Base-by-base conservation (phyloP, 2,888 invertebrate species). In the Pseudolycoriella hygida region DNA sequence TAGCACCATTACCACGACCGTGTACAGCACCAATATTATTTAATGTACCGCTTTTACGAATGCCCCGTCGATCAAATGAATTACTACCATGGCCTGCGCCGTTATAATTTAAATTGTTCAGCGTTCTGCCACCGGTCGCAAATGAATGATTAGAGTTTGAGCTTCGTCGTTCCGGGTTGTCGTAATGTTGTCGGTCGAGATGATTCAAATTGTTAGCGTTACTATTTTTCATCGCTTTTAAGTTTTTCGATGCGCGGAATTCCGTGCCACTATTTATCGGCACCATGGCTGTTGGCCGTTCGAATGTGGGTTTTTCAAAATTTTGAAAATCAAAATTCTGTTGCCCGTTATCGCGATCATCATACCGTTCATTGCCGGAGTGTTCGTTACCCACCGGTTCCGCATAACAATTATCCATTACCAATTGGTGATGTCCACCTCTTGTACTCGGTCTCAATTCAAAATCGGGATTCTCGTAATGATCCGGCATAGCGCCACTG, bases 281-380 rank as follows among this genome's bases (percentile, higher is more conserved):
- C n/a, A 2, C 14, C 25, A n/a, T 3, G 31, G 31, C n/a, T 19
- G 19, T 3, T 25, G 19, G 20, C 15, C 34, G 45, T 48, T 67
- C 67, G 49, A 71, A 70, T 46, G 69, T 67, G 2, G 76, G 75
- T 32, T 78, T 67, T 52, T 80, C 80, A 50, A 73, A 71, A 50
- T 70, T 70, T 41, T 77, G 76, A 51, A 74, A 74, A 39, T 65
- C 64, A 50, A 58, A 65, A 34, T 54, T 57, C 19, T 20, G 31
- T 20, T 18, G 17, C 2, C 6, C 12, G 30, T 5, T 25, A 40
- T 40, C 19, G 15, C 18, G 6, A 14, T 3, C 25, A 12, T 32
- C 42, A 10, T 18, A 17, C 25, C 31, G 38, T 14, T 32, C 17
- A 41, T 31, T 44, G 32, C 25, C 40, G 8, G 20, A 42, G 15